These are phyloP conservation scores for Platichthys flesus DNA, from an alignment of 2,113 vertebrate genomes.

Conservation along the genomic window DNA sequence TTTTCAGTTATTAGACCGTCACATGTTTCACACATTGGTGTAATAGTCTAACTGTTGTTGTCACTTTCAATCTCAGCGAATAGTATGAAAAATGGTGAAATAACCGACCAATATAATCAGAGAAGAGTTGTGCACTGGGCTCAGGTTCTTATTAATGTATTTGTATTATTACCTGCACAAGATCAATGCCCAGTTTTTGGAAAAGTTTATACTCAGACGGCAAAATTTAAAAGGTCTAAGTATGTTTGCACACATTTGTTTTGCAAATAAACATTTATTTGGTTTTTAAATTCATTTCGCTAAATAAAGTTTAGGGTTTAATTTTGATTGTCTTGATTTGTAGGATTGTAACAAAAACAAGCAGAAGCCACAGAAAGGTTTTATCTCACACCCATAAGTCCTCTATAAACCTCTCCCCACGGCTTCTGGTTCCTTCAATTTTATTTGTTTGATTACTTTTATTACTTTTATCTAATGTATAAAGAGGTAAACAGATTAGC, in stretches of 20 bases:
- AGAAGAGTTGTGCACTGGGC: too few relatives aligned
- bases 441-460: background rate
- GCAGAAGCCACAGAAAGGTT: background rate
- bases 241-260: background rate
- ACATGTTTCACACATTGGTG: too few relatives aligned
- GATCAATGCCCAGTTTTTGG: background rate
- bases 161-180: background rate
- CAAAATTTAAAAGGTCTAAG: too few relatives aligned
- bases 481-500: constrained; percentile 3
- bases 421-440: background rate
- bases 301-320: background rate
- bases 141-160: too few relatives aligned
- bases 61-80: too few relatives aligned
- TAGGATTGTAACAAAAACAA: background rate
- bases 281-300: too few relatives aligned
- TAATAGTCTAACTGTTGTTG: too few relatives aligned
- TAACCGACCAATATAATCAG: background rate
- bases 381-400: background rate
- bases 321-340: background rate
- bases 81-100: background rate
- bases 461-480: background rate
- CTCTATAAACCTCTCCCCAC: background rate
- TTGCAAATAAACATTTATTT: background rate
- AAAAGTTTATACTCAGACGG: background rate
- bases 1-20: too few relatives aligned